Percentiles rank a stretch among this genome's conserved stretches.
Evolutionary conservation across 2,797 vertebrate genomes (phyloP).

Genomic region (Saxicola maurus): DNA sequence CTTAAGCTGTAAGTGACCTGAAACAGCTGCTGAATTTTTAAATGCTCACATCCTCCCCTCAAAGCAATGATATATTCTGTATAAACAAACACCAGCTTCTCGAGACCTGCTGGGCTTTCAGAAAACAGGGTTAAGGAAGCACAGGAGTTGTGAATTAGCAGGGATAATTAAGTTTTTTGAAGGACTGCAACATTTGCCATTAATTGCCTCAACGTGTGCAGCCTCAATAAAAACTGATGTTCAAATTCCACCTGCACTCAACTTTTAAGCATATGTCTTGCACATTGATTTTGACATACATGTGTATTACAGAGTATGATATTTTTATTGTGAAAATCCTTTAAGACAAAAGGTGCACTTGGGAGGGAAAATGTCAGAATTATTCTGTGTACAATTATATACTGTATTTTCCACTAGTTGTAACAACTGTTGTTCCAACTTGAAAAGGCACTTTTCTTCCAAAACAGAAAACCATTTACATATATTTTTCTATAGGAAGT

Average conservation of each 20-base stretch:
- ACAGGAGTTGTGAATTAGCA: background rate
- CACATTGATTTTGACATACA: constrained; percentile 44
- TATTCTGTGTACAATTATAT: background rate
- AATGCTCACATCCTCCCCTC: background rate
- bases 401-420: background rate
- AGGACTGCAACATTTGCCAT: background rate
- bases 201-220: background rate
- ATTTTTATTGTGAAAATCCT: background rate
- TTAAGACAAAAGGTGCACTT: background rate
- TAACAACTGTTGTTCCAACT: background rate
- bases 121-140: background rate
- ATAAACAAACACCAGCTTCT: background rate
- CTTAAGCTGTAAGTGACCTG: constrained; percentile 1
- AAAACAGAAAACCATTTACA: background rate
- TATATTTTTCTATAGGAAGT: background rate
- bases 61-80: background rate
- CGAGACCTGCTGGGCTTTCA: background rate
- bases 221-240: constrained; percentile 38
- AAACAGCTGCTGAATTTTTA: constrained; percentile 50
- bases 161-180: constrained; percentile 43
- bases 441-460: background rate
- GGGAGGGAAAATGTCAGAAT: background rate
- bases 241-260: background rate
- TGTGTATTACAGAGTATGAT: background rate
- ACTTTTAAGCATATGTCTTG: constrained; percentile 23